These are phyloP conservation scores for Branchinecta lynchi DNA, from an alignment of 1,140 invertebrate genomes.

Conservation along the genomic window DNA sequence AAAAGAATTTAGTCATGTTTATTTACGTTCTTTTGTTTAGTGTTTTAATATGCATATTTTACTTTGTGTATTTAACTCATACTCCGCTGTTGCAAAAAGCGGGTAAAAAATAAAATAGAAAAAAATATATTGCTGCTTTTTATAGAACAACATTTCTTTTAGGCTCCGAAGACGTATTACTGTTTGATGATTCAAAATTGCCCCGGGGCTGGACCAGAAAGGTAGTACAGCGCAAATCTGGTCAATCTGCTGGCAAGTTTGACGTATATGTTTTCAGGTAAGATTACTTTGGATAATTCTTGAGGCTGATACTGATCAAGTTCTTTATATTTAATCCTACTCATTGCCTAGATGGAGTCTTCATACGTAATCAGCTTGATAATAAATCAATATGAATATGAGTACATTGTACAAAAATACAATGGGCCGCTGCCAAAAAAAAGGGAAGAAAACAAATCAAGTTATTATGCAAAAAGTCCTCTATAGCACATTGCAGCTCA, in stretches of 20 bases:
- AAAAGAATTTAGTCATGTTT: too few species aligned
- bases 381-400: not conserved
- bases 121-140: too few species aligned
- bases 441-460: not conserved
- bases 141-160: too few species aligned
- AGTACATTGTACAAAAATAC: not conserved
- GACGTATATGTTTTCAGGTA: constrained; percentile 1
- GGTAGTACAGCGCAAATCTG: not conserved
- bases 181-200: not conserved
- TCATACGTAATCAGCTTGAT: not conserved
- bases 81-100: too few species aligned
- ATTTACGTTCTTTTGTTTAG: too few species aligned
- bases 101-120: too few species aligned
- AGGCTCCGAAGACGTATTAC: too few species aligned
- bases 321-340: not conserved
- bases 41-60: too few species aligned
- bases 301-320: not conserved
- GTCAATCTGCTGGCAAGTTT: not conserved
- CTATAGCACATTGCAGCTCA: too few species aligned
- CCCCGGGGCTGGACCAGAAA: not conserved
- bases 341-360: not conserved
- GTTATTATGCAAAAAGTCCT: not conserved
- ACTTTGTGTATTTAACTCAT: too few species aligned
- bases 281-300: not conserved
- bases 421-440: not conserved